These are phyloP conservation scores for Darevskia nairensis DNA, from an alignment of 2,797 vertebrate species.

Conservation along the genomic window DNA sequence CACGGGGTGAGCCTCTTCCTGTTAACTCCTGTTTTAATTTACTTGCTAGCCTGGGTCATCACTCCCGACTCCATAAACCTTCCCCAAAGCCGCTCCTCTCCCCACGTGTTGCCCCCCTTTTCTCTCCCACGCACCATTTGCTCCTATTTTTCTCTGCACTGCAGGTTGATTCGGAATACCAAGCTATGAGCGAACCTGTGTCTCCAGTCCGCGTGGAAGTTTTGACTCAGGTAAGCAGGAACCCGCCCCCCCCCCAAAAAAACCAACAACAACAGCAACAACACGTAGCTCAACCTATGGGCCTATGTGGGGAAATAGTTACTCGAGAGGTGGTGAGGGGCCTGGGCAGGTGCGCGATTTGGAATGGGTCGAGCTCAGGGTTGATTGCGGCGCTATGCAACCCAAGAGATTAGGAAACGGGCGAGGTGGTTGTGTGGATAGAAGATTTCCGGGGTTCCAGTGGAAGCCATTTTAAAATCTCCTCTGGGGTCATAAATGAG, in stretches of 20 bases:
- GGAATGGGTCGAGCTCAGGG: no score
- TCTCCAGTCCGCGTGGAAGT: conserved; percentile 29
- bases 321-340: no score
- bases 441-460: background rate
- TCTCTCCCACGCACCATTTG: background rate
- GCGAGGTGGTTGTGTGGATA: no score
- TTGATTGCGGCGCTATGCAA: no score
- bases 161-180: background rate
- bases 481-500: background rate
- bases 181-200: background rate
- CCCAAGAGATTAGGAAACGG: background rate
- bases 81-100: background rate
- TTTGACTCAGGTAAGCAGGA: conserved; percentile 15
- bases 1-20: background rate
- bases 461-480: background rate
- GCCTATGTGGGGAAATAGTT: no score
- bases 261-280: no score
- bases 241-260: no score
- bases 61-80: background rate
- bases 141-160: background rate
- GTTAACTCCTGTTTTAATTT: background rate
- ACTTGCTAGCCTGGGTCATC: background rate
- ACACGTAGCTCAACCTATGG: no score
- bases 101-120: background rate
- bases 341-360: no score